Percentiles rank a stretch among this genome's conserved stretches.
These are phyloP conservation scores for Austrolebias charrua DNA, from an alignment of 2,797 vertebrate genomes.

Conservation along the genomic window DNA sequence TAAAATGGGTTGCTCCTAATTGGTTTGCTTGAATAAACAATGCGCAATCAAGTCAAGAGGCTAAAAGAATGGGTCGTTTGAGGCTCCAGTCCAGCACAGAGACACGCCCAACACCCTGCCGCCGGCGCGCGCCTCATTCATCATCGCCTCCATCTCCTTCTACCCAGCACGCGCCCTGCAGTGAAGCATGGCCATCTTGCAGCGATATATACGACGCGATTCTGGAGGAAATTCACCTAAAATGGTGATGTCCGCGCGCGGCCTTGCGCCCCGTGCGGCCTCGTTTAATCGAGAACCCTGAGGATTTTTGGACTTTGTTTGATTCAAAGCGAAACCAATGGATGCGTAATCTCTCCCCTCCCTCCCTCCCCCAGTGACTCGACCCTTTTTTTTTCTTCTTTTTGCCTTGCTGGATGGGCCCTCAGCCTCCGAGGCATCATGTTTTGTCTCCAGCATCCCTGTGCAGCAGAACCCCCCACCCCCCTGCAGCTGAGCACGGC, in stretches of 20 bases:
- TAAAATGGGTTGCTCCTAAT: conserved; percentile 43
- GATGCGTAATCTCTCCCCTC: conserved; percentile 71
- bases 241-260: conserved; percentile 59
- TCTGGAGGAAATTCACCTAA: conserved; percentile 45
- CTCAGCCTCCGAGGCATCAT: conserved; percentile 81
- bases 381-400: conserved; percentile 67
- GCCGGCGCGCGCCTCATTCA: conserved; percentile 65
- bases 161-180: conserved; percentile 41
- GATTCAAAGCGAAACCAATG: conserved; percentile 75
- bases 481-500: conserved; percentile 40
- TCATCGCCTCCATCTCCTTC: conserved; percentile 44
- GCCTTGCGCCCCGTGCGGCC: conserved; percentile 49
- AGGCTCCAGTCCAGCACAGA: conserved; percentile 72
- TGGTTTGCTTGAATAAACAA: conserved; percentile 24
- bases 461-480: conserved; percentile 59
- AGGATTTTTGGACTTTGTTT: conserved; percentile 73
- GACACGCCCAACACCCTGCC: conserved; percentile 82
- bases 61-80: conserved; percentile 47
- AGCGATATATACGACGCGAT: conserved; percentile 23
- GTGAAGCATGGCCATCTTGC: conserved; percentile 55
- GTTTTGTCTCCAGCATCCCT: conserved; percentile 82
- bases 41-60: conserved; percentile 45
- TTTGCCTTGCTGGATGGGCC: conserved; percentile 72
- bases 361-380: conserved; percentile 77
- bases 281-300: conserved; percentile 69